Evolutionary conservation across 2,797 vertebrate genomes (phyloP).

Genomic region (Eurystomus glaucurus): DNA sequence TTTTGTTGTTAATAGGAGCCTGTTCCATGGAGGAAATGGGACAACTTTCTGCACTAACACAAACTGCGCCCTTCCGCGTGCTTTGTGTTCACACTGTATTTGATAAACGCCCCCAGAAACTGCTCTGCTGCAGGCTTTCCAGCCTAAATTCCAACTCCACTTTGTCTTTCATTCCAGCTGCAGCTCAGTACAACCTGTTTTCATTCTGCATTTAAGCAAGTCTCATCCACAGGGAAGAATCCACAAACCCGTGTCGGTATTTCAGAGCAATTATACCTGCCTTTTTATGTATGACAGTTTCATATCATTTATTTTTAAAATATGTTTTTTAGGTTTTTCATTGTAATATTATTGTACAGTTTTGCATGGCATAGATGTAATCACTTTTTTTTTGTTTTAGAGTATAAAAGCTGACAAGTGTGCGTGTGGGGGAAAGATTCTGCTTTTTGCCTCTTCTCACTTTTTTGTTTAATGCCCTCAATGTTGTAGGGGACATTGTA

Average conservation of each 20-base stretch:
- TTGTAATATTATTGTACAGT: conserved; percentile 99
- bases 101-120: background rate
- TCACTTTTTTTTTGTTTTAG: conserved; percentile 88
- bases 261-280: conserved; percentile 89
- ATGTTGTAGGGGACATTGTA: conserved; percentile 89
- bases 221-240: conserved; percentile 63
- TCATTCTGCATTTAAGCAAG: conserved; percentile 14
- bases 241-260: conserved; percentile 82
- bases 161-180: background rate
- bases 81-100: background rate
- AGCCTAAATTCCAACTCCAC: background rate
- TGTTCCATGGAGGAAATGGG: background rate
- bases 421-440: conserved; percentile 75
- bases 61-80: background rate
- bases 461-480: conserved; percentile 86
- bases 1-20: background rate
- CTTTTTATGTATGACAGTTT: conserved; percentile 91
- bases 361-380: conserved; percentile 97
- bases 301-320: conserved; percentile 90
- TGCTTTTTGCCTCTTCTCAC: conserved; percentile 84
- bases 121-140: background rate
- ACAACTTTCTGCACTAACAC: background rate
- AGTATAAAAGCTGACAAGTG: conserved; percentile 83
- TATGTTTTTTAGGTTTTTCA: conserved; percentile 86
- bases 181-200: background rate